phyloP scores from a whole-genome alignment of 2,888 invertebrate species.

The Noctua janthe region DNA sequence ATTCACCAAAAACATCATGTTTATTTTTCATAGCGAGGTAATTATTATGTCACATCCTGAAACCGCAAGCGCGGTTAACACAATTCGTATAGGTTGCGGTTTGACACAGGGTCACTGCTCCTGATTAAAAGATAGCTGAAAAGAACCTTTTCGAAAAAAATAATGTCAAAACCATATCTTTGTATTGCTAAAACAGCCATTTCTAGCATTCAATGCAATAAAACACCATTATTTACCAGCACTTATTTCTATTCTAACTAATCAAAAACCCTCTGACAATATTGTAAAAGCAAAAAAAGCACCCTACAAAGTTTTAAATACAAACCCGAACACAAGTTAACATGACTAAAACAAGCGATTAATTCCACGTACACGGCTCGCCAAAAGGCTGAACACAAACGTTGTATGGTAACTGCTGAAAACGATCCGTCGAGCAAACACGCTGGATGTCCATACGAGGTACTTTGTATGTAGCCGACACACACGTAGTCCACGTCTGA shows the following conservation, averaged over 20 bases:
- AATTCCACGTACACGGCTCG: not conserved
- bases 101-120: not conserved
- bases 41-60: slow-evolving; percentile 9
- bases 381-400: slow-evolving; percentile 24
- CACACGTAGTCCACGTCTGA: not conserved
- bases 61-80: not conserved
- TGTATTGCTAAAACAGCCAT: not conserved
- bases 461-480: not conserved
- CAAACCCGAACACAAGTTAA: slow-evolving; percentile 11
- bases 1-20: not conserved
- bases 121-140: not conserved
- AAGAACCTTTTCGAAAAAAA: not conserved
- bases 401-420: slow-evolving; percentile 23
- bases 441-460: not conserved
- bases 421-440: slow-evolving; percentile 24
- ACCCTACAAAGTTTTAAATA: slow-evolving; percentile 11
- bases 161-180: not conserved
- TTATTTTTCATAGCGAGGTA: not conserved
- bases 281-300: not conserved
- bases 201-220: not conserved
- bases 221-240: not conserved
- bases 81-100: not conserved
- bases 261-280: not conserved
- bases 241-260: not conserved
- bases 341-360: slow-evolving; percentile 16